Evolutionary conservation across 2,797 vertebrate species (phyloP).

Genomic region (Silurus aristotelis): DNA sequence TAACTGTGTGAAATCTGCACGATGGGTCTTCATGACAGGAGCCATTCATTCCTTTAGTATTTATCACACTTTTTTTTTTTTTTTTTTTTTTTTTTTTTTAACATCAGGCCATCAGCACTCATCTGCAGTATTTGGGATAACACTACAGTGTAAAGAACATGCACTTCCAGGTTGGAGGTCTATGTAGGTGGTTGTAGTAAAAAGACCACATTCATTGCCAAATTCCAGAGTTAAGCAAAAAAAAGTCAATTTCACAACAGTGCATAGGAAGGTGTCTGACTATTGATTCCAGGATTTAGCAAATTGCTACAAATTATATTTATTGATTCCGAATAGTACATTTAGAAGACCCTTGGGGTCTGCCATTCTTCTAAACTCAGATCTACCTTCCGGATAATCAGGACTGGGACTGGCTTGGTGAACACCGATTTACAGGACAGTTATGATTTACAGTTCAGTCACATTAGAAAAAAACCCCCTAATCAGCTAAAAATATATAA

Average conservation of each 20-base stretch:
- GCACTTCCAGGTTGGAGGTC: neutral
- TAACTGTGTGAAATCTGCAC: neutral
- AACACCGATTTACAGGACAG: neutral
- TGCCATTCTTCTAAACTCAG: neutral
- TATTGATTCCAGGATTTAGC: neutral
- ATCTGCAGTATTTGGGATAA: slow-evolving; percentile 38
- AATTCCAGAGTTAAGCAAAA: neutral
- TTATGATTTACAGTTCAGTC: neutral
- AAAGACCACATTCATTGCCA: neutral
- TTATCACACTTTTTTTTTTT: neutral
- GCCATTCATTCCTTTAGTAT: slow-evolving; percentile 22
- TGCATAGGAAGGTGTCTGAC: neutral
- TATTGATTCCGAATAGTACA: neutral
- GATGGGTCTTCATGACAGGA: neutral
- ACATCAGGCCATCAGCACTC: slow-evolving; percentile 35
- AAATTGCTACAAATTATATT: neutral
- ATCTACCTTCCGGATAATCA: neutral
- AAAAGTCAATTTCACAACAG: neutral
- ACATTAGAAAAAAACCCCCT: neutral
- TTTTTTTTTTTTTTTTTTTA: slow-evolving; percentile 28
- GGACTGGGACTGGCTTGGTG: neutral
- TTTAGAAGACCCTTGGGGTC: neutral
- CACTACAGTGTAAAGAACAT: slow-evolving; percentile 33
- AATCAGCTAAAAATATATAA: neutral
- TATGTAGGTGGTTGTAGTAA: neutral